These are phyloP conservation scores for Lepus townsendii DNA, from an alignment of 2,797 vertebrate genomes.

Conservation along the genomic window DNA sequence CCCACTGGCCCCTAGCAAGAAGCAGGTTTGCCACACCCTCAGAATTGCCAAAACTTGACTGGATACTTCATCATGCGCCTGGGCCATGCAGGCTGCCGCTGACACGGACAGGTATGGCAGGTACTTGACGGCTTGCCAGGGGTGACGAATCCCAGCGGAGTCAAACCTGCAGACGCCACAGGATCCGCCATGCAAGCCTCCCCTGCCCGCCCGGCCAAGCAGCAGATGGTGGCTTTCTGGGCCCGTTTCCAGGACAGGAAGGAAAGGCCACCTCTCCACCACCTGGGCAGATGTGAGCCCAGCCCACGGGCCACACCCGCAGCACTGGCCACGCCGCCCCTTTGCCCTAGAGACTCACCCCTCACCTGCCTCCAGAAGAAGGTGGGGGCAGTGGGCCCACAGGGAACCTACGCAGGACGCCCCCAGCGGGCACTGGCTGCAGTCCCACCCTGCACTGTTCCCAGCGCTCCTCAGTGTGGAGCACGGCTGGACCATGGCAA, in stretches of 20 bases:
- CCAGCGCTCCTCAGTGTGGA: background rate
- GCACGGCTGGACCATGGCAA: background rate
- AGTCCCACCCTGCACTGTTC: background rate
- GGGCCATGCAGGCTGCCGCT: constrained; percentile 56
- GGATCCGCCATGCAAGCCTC: constrained; percentile 37
- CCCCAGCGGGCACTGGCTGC: background rate
- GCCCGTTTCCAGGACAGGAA: constrained; percentile 65
- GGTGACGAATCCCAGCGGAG: constrained; percentile 79
- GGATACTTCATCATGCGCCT: constrained; percentile 75
- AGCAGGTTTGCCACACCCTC: constrained; percentile 80
- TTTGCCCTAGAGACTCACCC: background rate
- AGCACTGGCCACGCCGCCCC: background rate
- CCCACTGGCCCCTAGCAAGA: constrained; percentile 75
- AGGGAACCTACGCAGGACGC: background rate
- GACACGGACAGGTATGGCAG: constrained; percentile 49
- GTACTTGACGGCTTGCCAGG: constrained; percentile 84
- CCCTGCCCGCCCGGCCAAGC: background rate
- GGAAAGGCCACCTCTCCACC: background rate
- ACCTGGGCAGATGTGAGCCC: background rate
- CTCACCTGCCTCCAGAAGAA: background rate
- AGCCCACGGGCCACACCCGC: background rate
- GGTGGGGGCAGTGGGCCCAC: background rate
- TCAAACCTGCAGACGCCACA: constrained; percentile 74
- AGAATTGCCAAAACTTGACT: constrained; percentile 84
- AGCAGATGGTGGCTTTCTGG: background rate